These are phyloP conservation scores for Dreissena rostriformis DNA, from an alignment of 1,140 invertebrate genomes.

Conservation along the genomic window DNA sequence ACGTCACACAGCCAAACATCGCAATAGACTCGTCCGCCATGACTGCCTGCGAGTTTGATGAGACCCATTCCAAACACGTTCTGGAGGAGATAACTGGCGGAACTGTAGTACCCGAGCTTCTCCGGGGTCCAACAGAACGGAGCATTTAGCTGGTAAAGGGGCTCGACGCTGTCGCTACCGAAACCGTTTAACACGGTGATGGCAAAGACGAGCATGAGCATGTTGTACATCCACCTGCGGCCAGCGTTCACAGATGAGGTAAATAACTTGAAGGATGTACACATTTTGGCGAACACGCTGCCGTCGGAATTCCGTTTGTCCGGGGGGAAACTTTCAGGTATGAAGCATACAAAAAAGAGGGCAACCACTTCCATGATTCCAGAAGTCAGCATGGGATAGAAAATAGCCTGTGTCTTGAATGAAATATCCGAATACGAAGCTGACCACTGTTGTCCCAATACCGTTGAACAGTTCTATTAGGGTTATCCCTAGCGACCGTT, in stretches of 20 bases:
- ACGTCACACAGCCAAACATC: slow-evolving; percentile 26
- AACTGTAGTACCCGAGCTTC: slow-evolving; percentile 35
- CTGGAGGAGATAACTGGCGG: slow-evolving; percentile 13
- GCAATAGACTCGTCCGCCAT: slow-evolving; percentile 47
- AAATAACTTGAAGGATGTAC: slow-evolving; percentile 27
- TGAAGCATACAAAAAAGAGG: slow-evolving; percentile 20
- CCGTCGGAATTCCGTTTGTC: slow-evolving; percentile 12
- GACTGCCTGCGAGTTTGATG: slow-evolving; percentile 25
- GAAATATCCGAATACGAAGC: slow-evolving; percentile 39
- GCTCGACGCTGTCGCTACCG: slow-evolving; percentile 27
- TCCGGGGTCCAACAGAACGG: slow-evolving; percentile 46
- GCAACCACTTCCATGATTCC: background rate
- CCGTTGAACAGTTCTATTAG: slow-evolving; percentile 47
- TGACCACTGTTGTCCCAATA: slow-evolving; percentile 15
- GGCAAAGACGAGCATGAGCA: slow-evolving; percentile 17
- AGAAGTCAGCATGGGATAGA: slow-evolving; percentile 30
- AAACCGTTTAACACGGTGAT: slow-evolving; percentile 34
- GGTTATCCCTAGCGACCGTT: slow-evolving; percentile 37
- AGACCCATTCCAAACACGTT: slow-evolving; percentile 42
- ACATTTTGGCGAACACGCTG: slow-evolving; percentile 22
- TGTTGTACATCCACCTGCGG: slow-evolving; percentile 45
- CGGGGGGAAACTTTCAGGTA: slow-evolving; percentile 30
- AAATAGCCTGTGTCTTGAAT: slow-evolving; percentile 39
- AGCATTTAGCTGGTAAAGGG: slow-evolving; percentile 20
- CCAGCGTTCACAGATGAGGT: slow-evolving; percentile 13